Evolutionary conservation across 2,797 vertebrate species (phyloP).

Genomic region (Rhadinocentrus ornatus): DNA sequence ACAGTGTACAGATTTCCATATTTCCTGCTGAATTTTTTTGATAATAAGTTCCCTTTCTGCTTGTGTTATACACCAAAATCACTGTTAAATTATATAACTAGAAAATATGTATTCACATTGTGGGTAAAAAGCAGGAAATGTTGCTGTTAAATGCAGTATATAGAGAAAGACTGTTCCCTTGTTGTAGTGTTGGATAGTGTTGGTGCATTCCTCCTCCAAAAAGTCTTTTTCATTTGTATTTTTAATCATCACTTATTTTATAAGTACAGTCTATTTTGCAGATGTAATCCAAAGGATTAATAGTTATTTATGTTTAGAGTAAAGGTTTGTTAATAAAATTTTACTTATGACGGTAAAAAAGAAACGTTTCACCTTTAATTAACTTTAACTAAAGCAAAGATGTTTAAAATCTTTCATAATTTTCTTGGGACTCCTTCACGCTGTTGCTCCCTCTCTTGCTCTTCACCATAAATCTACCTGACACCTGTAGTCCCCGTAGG

Average conservation of each 20-base stretch:
- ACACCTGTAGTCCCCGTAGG: conserved; percentile 21
- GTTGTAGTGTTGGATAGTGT: no score
- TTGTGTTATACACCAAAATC: not conserved
- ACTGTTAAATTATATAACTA: not conserved
- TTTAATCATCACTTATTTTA: not conserved
- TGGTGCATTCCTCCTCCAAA: not conserved
- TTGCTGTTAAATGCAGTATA: not conserved
- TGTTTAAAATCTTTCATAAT: no score
- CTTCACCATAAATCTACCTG: conserved; percentile 9
- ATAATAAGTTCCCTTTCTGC: not conserved
- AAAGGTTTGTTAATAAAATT: no score
- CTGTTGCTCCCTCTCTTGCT: not conserved
- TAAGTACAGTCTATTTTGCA: no score
- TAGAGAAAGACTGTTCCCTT: not conserved
- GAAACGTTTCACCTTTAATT: no score
- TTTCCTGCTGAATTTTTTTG: not conserved
- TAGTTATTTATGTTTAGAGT: not conserved
- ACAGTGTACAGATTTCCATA: not conserved
- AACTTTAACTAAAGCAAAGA: no score
- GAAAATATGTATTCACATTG: not conserved
- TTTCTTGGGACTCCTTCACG: not conserved
- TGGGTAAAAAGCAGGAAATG: not conserved
- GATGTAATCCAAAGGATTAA: not conserved
- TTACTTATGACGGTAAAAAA: no score
- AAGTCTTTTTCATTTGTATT: not conserved